Conservation (phyloP, 2,113 vertebrate genomes). For the Cyanoliseus patagonus region DNA sequence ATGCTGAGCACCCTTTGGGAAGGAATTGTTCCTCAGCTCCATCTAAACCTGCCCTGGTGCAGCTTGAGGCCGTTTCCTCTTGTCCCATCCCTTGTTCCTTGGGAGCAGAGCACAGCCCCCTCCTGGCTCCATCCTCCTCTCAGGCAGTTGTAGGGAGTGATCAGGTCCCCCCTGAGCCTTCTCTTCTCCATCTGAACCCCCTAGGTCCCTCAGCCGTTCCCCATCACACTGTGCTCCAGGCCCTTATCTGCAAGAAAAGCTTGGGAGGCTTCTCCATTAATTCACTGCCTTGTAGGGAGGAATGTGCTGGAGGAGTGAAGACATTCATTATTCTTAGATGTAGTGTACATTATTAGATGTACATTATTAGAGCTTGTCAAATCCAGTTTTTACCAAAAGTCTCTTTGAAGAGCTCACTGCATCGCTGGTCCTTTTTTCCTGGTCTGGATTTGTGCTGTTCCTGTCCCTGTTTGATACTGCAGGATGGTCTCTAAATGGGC, state of each 20-base stretch:
- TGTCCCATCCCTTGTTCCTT: too few species aligned
- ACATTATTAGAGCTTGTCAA: conserved; percentile 45
- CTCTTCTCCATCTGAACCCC: not conserved
- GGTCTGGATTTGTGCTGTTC: not conserved
- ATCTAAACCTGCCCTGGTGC: too few species aligned
- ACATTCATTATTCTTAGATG: conserved; percentile 16
- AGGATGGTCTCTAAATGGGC: conserved; percentile 15
- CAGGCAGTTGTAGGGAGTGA: not conserved
- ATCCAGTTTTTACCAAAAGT: conserved; percentile 9
- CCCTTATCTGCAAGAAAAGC: not conserved
- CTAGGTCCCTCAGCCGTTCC: not conserved
- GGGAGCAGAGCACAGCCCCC: too few species aligned
- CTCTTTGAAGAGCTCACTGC: not conserved
- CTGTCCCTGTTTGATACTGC: not conserved
- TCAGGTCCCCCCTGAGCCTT: not conserved
- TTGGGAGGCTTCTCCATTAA: not conserved
- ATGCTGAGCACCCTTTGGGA: too few species aligned
- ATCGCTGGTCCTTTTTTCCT: not conserved
- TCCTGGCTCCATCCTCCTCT: too few species aligned
- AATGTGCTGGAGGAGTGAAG: conserved; percentile 23
- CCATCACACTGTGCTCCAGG: not conserved
- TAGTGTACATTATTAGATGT: too few species aligned
- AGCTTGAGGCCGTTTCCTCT: too few species aligned
- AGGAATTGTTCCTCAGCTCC: too few species aligned
- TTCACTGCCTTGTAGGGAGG: conserved; percentile 7